A percentile compares a stretch with the other conserved stretches of the same genome.
Conservation (phyloP, 2,113 vertebrate genomes). For the Malurus alboscapulatus region DNA sequence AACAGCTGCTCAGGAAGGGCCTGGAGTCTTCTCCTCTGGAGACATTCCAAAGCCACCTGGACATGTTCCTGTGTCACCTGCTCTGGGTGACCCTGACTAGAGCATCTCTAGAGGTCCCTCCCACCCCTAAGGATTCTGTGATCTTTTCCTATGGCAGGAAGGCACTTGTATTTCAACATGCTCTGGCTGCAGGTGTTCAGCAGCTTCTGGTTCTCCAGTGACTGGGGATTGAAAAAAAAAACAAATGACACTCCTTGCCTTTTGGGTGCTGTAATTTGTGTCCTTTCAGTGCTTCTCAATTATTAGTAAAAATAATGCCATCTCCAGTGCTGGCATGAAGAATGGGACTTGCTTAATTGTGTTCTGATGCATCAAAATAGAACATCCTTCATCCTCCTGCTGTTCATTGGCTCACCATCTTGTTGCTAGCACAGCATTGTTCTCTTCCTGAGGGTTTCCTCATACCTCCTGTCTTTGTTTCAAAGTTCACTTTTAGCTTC, state of each 20-base stretch:
- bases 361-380: background rate
- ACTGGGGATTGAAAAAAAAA: background rate
- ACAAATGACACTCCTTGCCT: background rate
- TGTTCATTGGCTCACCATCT: background rate
- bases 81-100: background rate
- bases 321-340: background rate
- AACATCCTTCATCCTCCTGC: background rate
- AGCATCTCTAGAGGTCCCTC: background rate
- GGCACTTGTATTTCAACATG: too few relatives aligned
- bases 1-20: background rate
- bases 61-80: accelerated
- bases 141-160: background rate
- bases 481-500: background rate
- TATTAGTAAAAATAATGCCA: background rate
- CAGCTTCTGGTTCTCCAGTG: background rate
- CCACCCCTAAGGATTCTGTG: background rate
- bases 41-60: background rate
- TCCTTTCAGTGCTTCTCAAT: background rate
- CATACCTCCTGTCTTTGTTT: background rate
- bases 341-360: background rate
- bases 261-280: accelerated
- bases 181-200: background rate
- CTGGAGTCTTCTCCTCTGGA: too few relatives aligned
- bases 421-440: background rate
- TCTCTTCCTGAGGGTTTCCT: background rate